Evolutionary conservation across 1,140 invertebrate species (phyloP).

Genomic region (Bradynema listronoti): DNA sequence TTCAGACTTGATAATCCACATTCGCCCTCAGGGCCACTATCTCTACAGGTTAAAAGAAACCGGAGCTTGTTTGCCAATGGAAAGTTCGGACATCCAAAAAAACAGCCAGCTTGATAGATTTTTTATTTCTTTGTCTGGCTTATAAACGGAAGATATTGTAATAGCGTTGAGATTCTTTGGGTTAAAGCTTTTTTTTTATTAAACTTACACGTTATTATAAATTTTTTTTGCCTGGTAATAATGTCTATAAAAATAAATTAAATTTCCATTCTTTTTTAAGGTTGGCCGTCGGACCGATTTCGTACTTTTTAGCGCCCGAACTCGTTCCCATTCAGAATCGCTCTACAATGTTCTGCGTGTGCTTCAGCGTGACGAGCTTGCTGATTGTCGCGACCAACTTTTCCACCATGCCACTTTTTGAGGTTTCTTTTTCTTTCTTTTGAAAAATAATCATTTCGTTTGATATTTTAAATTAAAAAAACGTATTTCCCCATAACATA

Average conservation of each 20-base stretch:
- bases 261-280: slow-evolving; percentile 22
- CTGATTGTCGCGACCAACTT: slow-evolving; percentile 53
- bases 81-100: too few relatives aligned
- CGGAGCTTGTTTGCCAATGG: too few relatives aligned
- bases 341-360: slow-evolving; percentile 53
- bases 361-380: slow-evolving; percentile 46
- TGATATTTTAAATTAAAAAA: slow-evolving; percentile 9
- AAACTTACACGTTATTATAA: too few relatives aligned
- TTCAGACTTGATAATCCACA: too few relatives aligned
- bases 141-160: not conserved
- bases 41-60: too few relatives aligned
- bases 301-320: slow-evolving; percentile 53
- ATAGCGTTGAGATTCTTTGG: too few relatives aligned
- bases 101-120: too few relatives aligned
- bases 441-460: not conserved
- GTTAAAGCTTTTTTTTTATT: too few relatives aligned
- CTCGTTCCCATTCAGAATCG: slow-evolving; percentile 44
- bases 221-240: not conserved
- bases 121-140: not conserved
- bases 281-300: slow-evolving; percentile 48
- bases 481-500: slow-evolving; percentile 14
- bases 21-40: too few relatives aligned
- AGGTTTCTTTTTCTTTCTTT: slow-evolving; percentile 12
- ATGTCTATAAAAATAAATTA: not conserved
- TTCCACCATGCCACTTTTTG: slow-evolving; percentile 43